phyloP scores from a whole-genome alignment of 2,888 invertebrate species.

The Nycteola revayana region DNA sequence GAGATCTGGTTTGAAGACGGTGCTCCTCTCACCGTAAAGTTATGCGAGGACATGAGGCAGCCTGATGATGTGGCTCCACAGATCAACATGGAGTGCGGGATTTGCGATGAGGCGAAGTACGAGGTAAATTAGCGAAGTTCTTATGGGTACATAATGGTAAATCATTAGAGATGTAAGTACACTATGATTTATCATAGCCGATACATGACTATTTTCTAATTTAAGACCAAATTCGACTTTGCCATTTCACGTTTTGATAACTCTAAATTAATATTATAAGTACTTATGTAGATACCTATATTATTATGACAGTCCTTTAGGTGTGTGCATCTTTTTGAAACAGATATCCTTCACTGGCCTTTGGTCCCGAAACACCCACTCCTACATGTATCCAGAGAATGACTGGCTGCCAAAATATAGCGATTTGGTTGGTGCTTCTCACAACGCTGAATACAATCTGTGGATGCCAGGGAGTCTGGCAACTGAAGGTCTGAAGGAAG shows the following conservation, averaged over 20 bases:
- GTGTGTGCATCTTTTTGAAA: slow-evolving; percentile 3
- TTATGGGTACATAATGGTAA: neutral
- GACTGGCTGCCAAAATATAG: slow-evolving; percentile 68
- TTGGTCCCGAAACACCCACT: slow-evolving; percentile 72
- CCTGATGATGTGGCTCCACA: slow-evolving; percentile 66
- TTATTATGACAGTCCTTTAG: too few species aligned
- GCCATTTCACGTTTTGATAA: too few species aligned
- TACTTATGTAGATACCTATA: too few species aligned
- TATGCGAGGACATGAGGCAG: slow-evolving; percentile 68
- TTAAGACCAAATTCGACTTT: too few species aligned
- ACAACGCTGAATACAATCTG: slow-evolving; percentile 52
- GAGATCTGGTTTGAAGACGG: slow-evolving; percentile 70
- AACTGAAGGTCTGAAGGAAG: slow-evolving; percentile 54
- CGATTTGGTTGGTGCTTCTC: slow-evolving; percentile 68
- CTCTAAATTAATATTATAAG: too few species aligned
- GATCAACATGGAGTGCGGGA: slow-evolving; percentile 58
- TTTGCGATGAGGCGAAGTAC: slow-evolving; percentile 73
- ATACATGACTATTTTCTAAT: too few species aligned
- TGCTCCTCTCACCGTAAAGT: slow-evolving; percentile 48
- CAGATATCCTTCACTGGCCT: slow-evolving; percentile 65
- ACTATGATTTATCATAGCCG: too few species aligned
- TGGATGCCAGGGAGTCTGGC: slow-evolving; percentile 66
- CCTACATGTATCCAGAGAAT: slow-evolving; percentile 62
- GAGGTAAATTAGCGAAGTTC: slow-evolving; percentile 53
- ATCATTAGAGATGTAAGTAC: neutral